These are phyloP conservation scores for Emydoidea blandingii DNA, from an alignment of 2,797 vertebrate species.

Conservation along the genomic window DNA sequence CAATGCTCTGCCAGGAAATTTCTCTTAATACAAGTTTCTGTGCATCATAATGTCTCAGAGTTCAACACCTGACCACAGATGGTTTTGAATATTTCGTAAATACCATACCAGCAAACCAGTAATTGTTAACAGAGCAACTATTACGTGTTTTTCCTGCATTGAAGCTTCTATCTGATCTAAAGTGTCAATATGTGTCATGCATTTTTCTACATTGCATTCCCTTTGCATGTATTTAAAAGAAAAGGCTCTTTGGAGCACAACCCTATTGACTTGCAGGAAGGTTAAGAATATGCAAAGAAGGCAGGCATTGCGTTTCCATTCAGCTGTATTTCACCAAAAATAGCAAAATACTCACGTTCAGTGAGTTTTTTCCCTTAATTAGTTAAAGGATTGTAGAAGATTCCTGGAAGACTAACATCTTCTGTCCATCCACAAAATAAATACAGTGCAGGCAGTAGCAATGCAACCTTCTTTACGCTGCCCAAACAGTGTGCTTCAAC, in stretches of 20 bases:
- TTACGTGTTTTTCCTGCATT: fast-evolving
- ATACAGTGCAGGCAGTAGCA: background rate
- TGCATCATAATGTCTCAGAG: background rate
- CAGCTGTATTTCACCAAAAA: background rate
- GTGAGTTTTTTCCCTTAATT: background rate
- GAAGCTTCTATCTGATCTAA: conserved; percentile 1
- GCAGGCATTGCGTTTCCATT: background rate
- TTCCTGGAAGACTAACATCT: background rate
- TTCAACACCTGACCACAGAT: background rate
- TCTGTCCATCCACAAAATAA: background rate
- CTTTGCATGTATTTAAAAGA: conserved; percentile 52
- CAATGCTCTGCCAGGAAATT: conserved; percentile 35
- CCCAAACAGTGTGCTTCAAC: background rate
- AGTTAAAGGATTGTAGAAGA: background rate
- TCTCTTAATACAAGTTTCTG: background rate
- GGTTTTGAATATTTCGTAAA: background rate
- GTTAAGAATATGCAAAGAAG: conserved; percentile 35
- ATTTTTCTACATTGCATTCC: background rate
- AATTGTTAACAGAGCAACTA: fast-evolving
- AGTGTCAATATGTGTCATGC: background rate
- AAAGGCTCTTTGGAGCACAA: background rate
- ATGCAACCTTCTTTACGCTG: background rate
- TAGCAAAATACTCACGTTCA: background rate
- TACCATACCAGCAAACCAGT: background rate
- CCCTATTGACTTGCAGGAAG: conserved; percentile 20